A percentile compares a stretch with the other conserved stretches of the same genome.
phyloP scores from a whole-genome alignment of 2,113 vertebrate species.

The Peromyscus leucopus region DNA sequence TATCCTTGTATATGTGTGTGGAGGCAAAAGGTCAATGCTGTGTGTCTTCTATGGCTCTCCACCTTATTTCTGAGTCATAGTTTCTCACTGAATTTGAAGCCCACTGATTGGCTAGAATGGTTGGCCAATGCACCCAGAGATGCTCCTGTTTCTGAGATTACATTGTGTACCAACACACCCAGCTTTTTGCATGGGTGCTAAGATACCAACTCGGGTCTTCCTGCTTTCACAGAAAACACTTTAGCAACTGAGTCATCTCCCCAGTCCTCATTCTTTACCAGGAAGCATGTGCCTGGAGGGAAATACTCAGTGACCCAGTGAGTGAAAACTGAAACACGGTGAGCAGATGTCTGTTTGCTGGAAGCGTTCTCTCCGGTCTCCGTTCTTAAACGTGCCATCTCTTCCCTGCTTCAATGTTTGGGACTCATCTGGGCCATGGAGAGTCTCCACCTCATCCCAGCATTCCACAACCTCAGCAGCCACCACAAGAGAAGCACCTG shows the following conservation, averaged over 20 bases:
- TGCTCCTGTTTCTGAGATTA: background rate
- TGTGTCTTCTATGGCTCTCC: background rate
- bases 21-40: background rate
- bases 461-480: background rate
- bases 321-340: background rate
- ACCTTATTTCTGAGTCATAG: background rate
- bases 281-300: background rate
- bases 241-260: background rate
- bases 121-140: background rate
- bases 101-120: background rate
- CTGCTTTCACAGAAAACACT: background rate
- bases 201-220: background rate
- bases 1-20: background rate
- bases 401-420: background rate
- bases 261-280: background rate
- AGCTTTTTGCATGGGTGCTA: background rate
- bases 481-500: background rate
- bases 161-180: background rate
- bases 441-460: background rate
- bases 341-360: background rate
- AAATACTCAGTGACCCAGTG: background rate
- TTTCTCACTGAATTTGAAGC: background rate
- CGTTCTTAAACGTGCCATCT: accelerated
- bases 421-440: background rate
- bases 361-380: background rate